Base-by-base conservation (phyloP, 2,113 vertebrate species). In the Rousettus leschenaultii region DNA sequence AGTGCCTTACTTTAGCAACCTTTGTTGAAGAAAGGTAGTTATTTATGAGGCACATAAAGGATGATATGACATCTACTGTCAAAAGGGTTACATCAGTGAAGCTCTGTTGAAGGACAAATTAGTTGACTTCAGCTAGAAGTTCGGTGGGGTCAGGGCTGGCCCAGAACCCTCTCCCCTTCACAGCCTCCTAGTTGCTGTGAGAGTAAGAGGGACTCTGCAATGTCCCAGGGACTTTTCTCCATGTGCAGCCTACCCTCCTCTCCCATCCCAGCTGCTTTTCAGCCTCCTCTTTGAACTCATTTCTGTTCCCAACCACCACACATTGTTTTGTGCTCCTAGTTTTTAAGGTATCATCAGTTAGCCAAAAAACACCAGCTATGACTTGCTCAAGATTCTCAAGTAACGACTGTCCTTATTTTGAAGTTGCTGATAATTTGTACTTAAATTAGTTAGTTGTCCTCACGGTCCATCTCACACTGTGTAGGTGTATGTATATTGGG, bases 391-490 rank as follows among this genome's bases (percentile, higher is more conserved):
- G 79, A 86, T 57, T 73, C 3, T 83, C 26, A 70, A 63, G 35
- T 55, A 66, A 35, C 33, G 75, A 51, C 66, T 75, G 35, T 66
- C 9, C 24, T 86, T 90, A 68, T 70, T 80, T 57, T 80, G 48
- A 93, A 96, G 74, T 61, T 93, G 53, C 51, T 80, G 35, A 68
- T 91, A 86, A 86, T 86, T 33, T 68, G 40, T 61, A 80, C 57
- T 89, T 45, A 71, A 77, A 93, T 2, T 84, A 68, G 28, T 84
- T 5, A 87, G 70, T 35, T 2, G 7, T 65, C 35, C 70, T 95
- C 26, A 75, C 7, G 48, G 21, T 33, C 45, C 43, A 70, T n/a
- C 24, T 83, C 28, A 30, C 40, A 83, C 43, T 19, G 28, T 57
- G 21, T 80, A 86, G 66, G 33, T 15, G 3, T 66, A 38, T 30